Percentiles rank a stretch among this genome's conserved stretches.
These are phyloP conservation scores for Cathartes aura DNA, from an alignment of 2,113 vertebrate genomes.

Conservation along the genomic window DNA sequence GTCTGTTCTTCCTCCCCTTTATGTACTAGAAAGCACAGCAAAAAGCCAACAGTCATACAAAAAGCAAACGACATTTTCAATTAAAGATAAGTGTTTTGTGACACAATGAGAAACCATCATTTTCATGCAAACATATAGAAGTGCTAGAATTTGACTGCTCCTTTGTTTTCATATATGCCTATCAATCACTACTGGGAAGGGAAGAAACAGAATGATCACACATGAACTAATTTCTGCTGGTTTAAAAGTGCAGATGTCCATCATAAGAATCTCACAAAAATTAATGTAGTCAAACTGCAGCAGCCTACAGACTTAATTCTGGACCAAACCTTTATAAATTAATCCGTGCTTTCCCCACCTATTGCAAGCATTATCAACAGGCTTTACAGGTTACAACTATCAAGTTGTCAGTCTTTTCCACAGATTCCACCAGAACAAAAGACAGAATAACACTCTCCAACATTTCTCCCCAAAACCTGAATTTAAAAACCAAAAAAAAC, in stretches of 20 bases:
- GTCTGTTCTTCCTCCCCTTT: neutral
- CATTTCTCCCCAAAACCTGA: neutral
- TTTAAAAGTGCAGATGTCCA: neutral
- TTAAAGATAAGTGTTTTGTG: neutral
- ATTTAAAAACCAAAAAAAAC: neutral
- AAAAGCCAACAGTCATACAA: neutral
- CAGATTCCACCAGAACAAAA: neutral
- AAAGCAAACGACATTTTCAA: neutral
- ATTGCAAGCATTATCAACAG: neutral
- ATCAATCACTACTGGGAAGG: neutral
- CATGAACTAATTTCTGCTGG: neutral
- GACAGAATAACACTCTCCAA: neutral
- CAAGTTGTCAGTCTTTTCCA: neutral
- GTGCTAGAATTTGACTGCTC: neutral
- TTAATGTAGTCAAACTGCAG: neutral
- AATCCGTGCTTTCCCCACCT: neutral
- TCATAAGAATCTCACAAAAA: neutral
- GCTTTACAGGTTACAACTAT: neutral
- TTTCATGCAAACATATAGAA: neutral
- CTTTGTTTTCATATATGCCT: neutral
- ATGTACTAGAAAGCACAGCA: neutral
- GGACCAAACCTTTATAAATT: neutral
- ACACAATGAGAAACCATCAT: neutral
- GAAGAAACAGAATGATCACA: neutral
- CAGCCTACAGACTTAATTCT: neutral